A percentile compares a stretch with the other conserved stretches of the same genome.
These are phyloP conservation scores for Callyntrura sp. DNA, from an alignment of 2,888 invertebrate genomes.

Conservation along the genomic window DNA sequence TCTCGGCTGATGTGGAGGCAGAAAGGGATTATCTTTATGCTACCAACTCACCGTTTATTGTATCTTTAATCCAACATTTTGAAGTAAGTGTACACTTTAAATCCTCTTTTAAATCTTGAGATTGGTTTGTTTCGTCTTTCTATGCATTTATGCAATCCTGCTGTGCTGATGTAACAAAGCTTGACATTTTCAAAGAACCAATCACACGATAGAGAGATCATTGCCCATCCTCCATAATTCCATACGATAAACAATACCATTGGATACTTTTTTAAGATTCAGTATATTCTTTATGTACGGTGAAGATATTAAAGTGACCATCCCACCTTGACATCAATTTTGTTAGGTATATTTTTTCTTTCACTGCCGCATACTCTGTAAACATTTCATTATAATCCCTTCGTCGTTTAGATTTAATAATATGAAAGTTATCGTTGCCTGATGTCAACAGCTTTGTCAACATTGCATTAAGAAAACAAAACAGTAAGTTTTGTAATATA, in stretches of 20 bases:
- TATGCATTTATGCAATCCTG: background rate
- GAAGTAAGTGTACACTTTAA: slow-evolving; percentile 32
- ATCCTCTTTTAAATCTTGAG: background rate
- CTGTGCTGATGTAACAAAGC: slow-evolving; percentile 17
- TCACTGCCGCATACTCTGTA: background rate
- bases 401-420: background rate
- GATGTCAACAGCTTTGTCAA: background rate
- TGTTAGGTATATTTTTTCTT: background rate
- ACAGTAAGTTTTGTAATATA: background rate
- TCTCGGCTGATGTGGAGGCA: slow-evolving; percentile 24
- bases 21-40: slow-evolving; percentile 58
- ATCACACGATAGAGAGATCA: background rate
- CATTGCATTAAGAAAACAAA: background rate
- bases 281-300: background rate
- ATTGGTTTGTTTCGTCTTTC: too few species aligned
- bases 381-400: background rate
- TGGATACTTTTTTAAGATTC: background rate
- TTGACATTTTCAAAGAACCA: slow-evolving; percentile 1
- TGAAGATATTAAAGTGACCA: slow-evolving; percentile 2
- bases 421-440: background rate
- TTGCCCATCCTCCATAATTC: slow-evolving; percentile 55
- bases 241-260: background rate
- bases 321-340: slow-evolving; percentile 53
- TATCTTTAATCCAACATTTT: slow-evolving; percentile 54
- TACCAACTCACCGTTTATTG: slow-evolving; percentile 55